A percentile compares a stretch with the other conserved stretches of the same genome.
These are phyloP conservation scores for Entomobrya multifasciata DNA, from an alignment of 2,888 invertebrate species.

Conservation along the genomic window DNA sequence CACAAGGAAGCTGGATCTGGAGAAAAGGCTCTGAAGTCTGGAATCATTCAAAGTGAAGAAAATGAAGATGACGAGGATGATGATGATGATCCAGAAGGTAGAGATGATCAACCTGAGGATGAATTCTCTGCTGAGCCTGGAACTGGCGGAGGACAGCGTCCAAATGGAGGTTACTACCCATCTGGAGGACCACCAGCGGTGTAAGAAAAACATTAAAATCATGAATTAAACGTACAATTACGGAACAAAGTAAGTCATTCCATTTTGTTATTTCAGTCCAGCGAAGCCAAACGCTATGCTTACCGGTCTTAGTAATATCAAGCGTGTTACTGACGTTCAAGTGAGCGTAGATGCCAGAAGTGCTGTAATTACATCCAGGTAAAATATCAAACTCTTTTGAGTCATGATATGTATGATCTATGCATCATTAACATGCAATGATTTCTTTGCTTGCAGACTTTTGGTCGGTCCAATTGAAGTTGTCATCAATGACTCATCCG, in stretches of 20 bases:
- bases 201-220: constrained; percentile 62
- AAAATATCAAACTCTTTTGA: background rate
- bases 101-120: constrained; percentile 69
- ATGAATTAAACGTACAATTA: background rate
- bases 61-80: constrained; percentile 76
- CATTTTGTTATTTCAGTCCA: too few species aligned
- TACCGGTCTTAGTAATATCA: constrained; percentile 77
- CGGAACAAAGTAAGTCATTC: background rate
- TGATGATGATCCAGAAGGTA: constrained; percentile 73
- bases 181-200: constrained; percentile 78
- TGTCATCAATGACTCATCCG: constrained; percentile 78
- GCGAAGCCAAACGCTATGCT: constrained; percentile 79
- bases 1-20: constrained; percentile 43
- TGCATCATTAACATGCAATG: background rate
- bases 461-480: constrained; percentile 79
- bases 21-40: constrained; percentile 69
- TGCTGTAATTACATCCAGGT: constrained; percentile 79
- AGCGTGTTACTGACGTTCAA: constrained; percentile 77
- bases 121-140: constrained; percentile 76
- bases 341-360: constrained; percentile 79
- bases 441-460: constrained; percentile 63
- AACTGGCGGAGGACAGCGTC: constrained; percentile 76
- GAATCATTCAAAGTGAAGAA: constrained; percentile 75
- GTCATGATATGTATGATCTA: background rate
- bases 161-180: constrained; percentile 78